Base-by-base conservation (phyloP, 2,888 invertebrate species). In the Chrysopilus asiliformis region DNA sequence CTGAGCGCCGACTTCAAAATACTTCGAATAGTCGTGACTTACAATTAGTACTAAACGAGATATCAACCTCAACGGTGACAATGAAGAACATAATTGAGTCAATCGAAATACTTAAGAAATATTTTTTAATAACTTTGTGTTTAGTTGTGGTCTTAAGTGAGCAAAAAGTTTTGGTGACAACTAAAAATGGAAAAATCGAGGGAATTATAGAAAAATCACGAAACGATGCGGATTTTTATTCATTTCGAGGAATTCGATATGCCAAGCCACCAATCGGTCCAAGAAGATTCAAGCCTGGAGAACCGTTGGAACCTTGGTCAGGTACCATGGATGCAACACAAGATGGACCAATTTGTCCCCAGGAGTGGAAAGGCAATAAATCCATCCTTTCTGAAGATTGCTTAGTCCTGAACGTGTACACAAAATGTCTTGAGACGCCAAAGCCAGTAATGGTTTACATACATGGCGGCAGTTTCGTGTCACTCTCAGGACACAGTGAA, bases 351-450 rank as follows among this genome's bases (percentile, higher is more conserved):
- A 43, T 51, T 3, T 59, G 58, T 25, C 14, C 26, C 16, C 34
- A 41, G 32, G 33, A 15, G 14, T 52, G 58, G 15, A n/a, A n/a
- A n/a, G 24, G 37, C 3, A n/a, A n/a, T n/a, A n/a, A n/a, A n/a
- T n/a, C n/a, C n/a, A n/a, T n/a, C n/a, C 48, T 63, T 4, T 66
- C 67, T 17, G 74, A 74, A 50, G 73, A 74, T 49, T 74, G 74
- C 44, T 57, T 74, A 8, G 58, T 68, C 9, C 48, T 74, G 6
- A 74, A 74, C 46, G 67, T 74, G 28, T 74, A 72, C 45, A 66
- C 70, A 1, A 46, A 51, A 1, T 46, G 13, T 10, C 12, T 26
- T 10, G 22, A 22, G 10, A n/a, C n/a, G n/a, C n/a, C n/a, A n/a
- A n/a, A n/a, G n/a, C 25, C 33, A 3, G 33, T 33, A 4, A 24